Evolutionary conservation across 2,888 invertebrate species (phyloP).

Genomic region (Tachina fera): DNA sequence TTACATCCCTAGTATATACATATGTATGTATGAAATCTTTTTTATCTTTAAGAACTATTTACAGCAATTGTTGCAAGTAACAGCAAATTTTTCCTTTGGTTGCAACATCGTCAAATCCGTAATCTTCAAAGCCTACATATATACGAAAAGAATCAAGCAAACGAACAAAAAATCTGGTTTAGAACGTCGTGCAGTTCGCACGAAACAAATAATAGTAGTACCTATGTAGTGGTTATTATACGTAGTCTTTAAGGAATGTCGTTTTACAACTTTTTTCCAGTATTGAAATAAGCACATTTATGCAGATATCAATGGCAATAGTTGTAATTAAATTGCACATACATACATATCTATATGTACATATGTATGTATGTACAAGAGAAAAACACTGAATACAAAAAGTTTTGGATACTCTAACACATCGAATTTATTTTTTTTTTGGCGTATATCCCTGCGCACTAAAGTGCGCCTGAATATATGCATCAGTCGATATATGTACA

Average conservation of each 20-base stretch:
- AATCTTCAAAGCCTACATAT: neutral
- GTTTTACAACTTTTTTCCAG: constrained; percentile 76
- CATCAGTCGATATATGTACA: no score
- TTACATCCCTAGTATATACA: no score
- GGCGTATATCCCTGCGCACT: no score
- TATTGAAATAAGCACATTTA: constrained; percentile 46
- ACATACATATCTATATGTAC: no score
- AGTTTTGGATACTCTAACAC: no score
- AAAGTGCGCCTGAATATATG: no score
- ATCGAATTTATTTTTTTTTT: no score
- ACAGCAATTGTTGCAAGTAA: neutral
- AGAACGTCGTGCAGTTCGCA: constrained; percentile 16
- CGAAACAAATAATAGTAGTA: constrained; percentile 3
- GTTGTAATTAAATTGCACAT: constrained; percentile 6
- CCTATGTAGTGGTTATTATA: no score
- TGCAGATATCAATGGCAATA: neutral
- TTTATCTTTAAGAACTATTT: neutral
- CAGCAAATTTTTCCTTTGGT: neutral
- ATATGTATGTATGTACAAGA: no score
- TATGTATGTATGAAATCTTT: no score
- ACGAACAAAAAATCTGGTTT: constrained; percentile 21
- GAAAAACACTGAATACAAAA: no score
- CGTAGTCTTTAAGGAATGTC: constrained; percentile 74
- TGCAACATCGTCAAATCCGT: constrained; percentile 5
- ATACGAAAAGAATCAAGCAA: constrained; percentile 4